These are phyloP conservation scores for Solea solea DNA, from an alignment of 2,113 vertebrate species.

Conservation along the genomic window DNA sequence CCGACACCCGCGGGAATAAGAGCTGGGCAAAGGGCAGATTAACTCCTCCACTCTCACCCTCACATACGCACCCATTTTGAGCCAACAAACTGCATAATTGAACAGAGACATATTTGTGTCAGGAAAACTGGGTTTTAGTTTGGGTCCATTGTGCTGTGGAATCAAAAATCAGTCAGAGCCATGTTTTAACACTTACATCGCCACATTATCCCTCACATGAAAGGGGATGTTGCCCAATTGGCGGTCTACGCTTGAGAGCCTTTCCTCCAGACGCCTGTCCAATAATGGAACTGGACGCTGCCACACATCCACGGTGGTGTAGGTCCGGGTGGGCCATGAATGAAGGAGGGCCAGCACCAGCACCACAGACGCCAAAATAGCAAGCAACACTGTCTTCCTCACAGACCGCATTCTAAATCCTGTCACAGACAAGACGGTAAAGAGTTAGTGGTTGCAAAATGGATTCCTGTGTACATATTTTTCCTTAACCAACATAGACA, in stretches of 20 bases:
- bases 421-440: slow-evolving; percentile 30
- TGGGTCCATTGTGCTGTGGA: background rate
- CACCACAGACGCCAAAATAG: slow-evolving; percentile 69
- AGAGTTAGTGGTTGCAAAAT: background rate
- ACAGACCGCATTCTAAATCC: slow-evolving; percentile 73
- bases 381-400: slow-evolving; percentile 74
- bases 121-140: background rate
- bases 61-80: slow-evolving; percentile 86
- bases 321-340: slow-evolving; percentile 66
- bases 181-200: slow-evolving; percentile 58
- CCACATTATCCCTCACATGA: slow-evolving; percentile 67
- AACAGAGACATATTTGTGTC: background rate
- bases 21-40: slow-evolving; percentile 84
- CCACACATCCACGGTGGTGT: slow-evolving; percentile 70
- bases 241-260: slow-evolving; percentile 60
- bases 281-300: slow-evolving; percentile 54
- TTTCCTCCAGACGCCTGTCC: slow-evolving; percentile 69
- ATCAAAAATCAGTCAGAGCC: background rate
- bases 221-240: slow-evolving; percentile 71
- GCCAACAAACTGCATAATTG: slow-evolving; percentile 81
- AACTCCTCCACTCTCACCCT: slow-evolving; percentile 73
- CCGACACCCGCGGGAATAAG: slow-evolving; percentile 80
- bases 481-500: background rate
- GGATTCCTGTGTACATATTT: background rate
- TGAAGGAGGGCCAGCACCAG: slow-evolving; percentile 69